Evolutionary conservation across 2,888 invertebrate species (phyloP).

Genomic region (Andricus curvator): DNA sequence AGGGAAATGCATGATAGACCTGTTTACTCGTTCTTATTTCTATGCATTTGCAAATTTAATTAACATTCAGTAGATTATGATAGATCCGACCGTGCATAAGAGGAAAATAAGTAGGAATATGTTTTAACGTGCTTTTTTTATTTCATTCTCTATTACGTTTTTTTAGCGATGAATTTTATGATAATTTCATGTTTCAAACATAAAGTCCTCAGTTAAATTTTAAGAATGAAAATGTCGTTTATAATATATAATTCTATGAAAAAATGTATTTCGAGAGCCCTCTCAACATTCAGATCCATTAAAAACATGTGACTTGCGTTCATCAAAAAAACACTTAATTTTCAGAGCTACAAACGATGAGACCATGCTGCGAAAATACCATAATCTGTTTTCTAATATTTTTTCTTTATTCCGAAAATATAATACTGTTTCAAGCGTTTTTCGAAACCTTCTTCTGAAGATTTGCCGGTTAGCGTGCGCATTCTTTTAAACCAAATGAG

Average conservation of each 20-base stretch:
- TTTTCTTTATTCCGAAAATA: background rate
- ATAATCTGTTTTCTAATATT: background rate
- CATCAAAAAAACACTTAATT: background rate
- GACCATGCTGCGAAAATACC: background rate
- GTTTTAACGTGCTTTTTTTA: slow-evolving; percentile 10
- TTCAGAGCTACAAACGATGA: background rate
- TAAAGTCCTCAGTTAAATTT: background rate
- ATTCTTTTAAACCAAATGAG: background rate
- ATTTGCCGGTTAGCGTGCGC: background rate
- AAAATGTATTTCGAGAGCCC: background rate
- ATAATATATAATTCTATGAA: background rate
- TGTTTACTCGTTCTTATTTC: slow-evolving; percentile 61
- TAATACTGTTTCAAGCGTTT: slow-evolving; percentile 6
- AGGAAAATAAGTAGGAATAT: slow-evolving; percentile 3
- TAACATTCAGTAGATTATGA: slow-evolving; percentile 33
- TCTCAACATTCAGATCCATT: background rate
- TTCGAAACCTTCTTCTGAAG: background rate
- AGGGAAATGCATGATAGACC: slow-evolving; percentile 68
- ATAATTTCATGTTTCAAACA: background rate
- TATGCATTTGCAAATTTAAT: slow-evolving; percentile 44
- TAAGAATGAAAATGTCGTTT: background rate
- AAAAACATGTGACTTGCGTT: slow-evolving; percentile 3
- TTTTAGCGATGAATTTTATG: background rate
- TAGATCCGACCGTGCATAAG: slow-evolving; percentile 7
- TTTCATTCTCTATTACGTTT: slow-evolving; percentile 36